Conservation (phyloP, 30 jellyfish, hydroid and myxozoan species). For the Aurelia aurita region DNA sequence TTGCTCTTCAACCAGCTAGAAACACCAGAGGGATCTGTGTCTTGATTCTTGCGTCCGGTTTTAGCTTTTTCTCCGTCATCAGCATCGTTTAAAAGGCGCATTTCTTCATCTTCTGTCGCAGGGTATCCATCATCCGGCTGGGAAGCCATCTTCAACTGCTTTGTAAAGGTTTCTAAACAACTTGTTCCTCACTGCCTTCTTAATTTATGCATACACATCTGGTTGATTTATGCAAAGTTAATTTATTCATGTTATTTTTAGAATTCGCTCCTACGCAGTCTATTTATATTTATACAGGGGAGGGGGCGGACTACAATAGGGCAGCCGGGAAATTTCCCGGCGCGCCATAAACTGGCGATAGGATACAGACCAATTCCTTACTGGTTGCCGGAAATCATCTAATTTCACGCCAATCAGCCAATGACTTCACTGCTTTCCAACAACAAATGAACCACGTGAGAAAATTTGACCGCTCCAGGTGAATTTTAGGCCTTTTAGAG, state of each 20-base stretch:
- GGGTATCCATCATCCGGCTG: conserved; percentile 8
- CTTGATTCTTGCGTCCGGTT: not conserved
- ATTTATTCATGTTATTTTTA: not conserved
- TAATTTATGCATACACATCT: conserved; percentile 6
- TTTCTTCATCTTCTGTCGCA: conserved; percentile 58
- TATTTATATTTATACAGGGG: too few species aligned
- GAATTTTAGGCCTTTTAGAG: too few species aligned
- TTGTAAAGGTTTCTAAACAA: conserved; percentile 20
- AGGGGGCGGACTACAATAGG: too few species aligned
- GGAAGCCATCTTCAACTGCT: conserved; percentile 40
- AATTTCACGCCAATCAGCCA: too few species aligned
- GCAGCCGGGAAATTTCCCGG: too few species aligned
- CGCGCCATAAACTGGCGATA: too few species aligned
- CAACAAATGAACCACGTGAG: too few species aligned
- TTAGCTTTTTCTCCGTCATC: conserved; percentile 37
- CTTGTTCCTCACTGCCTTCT: conserved; percentile 22
- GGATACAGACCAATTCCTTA: too few species aligned
- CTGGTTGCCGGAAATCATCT: too few species aligned
- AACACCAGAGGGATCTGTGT: not conserved
- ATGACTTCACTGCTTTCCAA: too few species aligned
- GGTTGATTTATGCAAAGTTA: conserved; percentile 21
- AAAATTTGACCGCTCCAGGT: too few species aligned
- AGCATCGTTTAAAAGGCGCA: conserved; percentile 68
- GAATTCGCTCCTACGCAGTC: too few species aligned
- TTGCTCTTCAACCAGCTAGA: conserved; percentile 43